Percentiles rank a stretch among this genome's conserved stretches.
Evolutionary conservation across 2,888 invertebrate genomes (phyloP).

Genomic region (Protodeltote pygarga): DNA sequence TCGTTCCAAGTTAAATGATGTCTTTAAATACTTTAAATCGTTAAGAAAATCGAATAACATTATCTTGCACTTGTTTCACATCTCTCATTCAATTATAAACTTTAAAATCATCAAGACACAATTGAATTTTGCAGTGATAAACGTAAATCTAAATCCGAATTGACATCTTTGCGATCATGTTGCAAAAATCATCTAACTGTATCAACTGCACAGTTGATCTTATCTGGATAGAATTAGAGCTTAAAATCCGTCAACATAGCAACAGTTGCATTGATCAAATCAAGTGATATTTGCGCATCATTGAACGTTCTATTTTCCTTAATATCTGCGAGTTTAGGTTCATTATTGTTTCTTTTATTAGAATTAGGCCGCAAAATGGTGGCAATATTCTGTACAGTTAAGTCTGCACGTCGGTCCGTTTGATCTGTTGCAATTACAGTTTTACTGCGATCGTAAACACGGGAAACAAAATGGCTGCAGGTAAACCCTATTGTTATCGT

Average conservation of each 20-base stretch:
- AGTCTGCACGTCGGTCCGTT: conserved; percentile 70
- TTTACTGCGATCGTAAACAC: conserved; percentile 80
- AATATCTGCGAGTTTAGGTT: conserved; percentile 18
- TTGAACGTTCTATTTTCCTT: conserved; percentile 22
- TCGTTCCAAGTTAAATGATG: conserved; percentile 44
- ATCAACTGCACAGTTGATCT: conserved; percentile 20
- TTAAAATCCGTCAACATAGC: conserved; percentile 24
- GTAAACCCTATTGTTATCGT: conserved; percentile 76
- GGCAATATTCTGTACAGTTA: conserved; percentile 53
- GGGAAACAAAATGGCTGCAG: conserved; percentile 74
- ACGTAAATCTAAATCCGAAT: conserved; percentile 43
- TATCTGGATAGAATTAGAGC: conserved; percentile 20
- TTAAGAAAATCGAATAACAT: conserved; percentile 49
- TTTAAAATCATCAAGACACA: conserved; percentile 21
- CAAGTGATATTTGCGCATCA: conserved; percentile 15
- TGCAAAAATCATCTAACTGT: conserved; percentile 34
- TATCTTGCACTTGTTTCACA: conserved; percentile 28
- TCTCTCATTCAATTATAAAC: conserved; percentile 36
- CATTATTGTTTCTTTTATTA: conserved; percentile 32
- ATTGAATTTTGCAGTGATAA: conserved; percentile 29
- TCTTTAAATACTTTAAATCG: conserved; percentile 51
- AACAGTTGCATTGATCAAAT: conserved; percentile 28
- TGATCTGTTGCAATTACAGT: conserved; percentile 82
- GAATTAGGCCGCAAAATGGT: conserved; percentile 25
- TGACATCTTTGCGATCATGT: conserved; percentile 46